Evolutionary conservation across 1,140 invertebrate genomes (phyloP).

Genomic region (Papilio helenus): DNA sequence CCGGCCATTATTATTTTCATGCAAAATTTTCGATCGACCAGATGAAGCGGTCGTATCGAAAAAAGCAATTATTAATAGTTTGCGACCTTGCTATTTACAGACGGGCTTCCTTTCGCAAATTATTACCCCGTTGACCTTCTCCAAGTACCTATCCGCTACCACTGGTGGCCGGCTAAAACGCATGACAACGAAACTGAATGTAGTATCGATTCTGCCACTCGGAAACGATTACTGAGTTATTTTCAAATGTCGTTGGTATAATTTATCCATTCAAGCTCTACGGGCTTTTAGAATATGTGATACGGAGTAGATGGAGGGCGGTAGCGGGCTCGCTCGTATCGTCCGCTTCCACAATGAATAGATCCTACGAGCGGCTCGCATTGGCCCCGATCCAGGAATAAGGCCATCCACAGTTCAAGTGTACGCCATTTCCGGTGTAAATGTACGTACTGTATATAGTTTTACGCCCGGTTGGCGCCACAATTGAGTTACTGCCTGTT

Average conservation of each 20-base stretch:
- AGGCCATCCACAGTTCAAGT: slow-evolving; percentile 72
- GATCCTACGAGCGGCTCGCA: slow-evolving; percentile 52
- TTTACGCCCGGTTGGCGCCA: slow-evolving; percentile 60
- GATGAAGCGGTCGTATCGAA: slow-evolving; percentile 42
- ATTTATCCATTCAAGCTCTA: slow-evolving; percentile 4
- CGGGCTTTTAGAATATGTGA: slow-evolving; percentile 26
- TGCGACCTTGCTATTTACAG: slow-evolving; percentile 52
- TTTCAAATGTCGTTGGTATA: slow-evolving; percentile 29
- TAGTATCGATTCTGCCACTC: background rate
- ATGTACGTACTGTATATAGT: slow-evolving; percentile 51
- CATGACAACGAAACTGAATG: background rate
- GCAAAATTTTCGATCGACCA: background rate
- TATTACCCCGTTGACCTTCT: slow-evolving; percentile 57
- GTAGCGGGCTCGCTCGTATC: background rate
- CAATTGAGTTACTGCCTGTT: slow-evolving; percentile 37
- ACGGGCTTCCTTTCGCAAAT: slow-evolving; percentile 49
- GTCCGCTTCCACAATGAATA: slow-evolving; percentile 46
- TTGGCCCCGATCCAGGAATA: slow-evolving; percentile 75
- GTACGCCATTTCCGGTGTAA: slow-evolving; percentile 66
- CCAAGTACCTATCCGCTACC: slow-evolving; percentile 24
- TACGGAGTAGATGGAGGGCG: background rate
- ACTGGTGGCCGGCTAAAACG: slow-evolving; percentile 16
- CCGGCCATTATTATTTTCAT: background rate
- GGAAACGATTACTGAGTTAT: slow-evolving; percentile 13
- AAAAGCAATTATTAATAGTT: slow-evolving; percentile 55